Percentiles rank a stretch among this genome's conserved stretches.
These are phyloP conservation scores for Telenomus remus DNA, from an alignment of 1,140 invertebrate genomes.

Conservation along the genomic window DNA sequence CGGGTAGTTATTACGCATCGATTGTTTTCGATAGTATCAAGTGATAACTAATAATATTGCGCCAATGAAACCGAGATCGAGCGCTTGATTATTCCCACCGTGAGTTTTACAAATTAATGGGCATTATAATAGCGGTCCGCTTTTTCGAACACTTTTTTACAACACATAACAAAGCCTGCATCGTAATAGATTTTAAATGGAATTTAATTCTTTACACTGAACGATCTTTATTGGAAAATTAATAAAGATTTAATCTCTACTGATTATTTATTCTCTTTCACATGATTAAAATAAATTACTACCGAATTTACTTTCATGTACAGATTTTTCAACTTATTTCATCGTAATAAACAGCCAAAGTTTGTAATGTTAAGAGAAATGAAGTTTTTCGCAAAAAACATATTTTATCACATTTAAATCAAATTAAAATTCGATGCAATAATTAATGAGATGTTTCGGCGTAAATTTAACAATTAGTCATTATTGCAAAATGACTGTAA, in stretches of 20 bases:
- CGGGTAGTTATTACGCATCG: slow-evolving; percentile 40
- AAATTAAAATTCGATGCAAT: slow-evolving; percentile 26
- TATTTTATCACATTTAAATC: slow-evolving; percentile 19
- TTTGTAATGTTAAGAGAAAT: too few relatives aligned
- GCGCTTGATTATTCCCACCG: slow-evolving; percentile 6
- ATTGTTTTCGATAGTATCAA: slow-evolving; percentile 41
- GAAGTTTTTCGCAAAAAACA: slow-evolving; percentile 6
- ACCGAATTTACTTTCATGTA: too few relatives aligned
- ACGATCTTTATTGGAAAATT: too few relatives aligned
- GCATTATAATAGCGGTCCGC: background rate
- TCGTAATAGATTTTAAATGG: background rate
- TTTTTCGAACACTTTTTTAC: background rate
- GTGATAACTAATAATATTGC: slow-evolving; percentile 34
- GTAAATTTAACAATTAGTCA: slow-evolving; percentile 10
- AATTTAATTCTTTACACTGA: background rate
- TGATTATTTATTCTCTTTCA: too few relatives aligned
- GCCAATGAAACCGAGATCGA: slow-evolving; percentile 12
- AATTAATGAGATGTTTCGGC: slow-evolving; percentile 35
- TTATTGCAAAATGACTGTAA: too few relatives aligned
- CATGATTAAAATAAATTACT: background rate
- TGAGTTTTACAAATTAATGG: slow-evolving; percentile 12
- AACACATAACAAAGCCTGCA: background rate
- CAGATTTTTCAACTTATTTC: too few relatives aligned
- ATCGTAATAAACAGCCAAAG: too few relatives aligned
- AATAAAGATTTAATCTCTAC: too few relatives aligned